Base-by-base conservation (phyloP, 2,113 vertebrate genomes). In the Mugil cephalus region DNA sequence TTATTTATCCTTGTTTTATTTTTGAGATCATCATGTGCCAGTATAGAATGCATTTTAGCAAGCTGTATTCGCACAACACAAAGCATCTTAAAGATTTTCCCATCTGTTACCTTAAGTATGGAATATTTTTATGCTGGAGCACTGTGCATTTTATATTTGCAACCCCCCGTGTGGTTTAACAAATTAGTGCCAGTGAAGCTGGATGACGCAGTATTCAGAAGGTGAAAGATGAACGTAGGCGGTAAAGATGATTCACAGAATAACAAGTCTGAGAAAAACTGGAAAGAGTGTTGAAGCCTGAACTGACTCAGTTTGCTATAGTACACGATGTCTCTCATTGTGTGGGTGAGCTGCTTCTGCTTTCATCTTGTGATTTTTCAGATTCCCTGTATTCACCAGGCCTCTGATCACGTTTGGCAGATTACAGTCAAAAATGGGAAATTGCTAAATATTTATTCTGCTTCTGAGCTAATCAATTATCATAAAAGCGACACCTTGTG, bases 211-310 rank as follows among this genome's bases (percentile, higher is more conserved):
- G 45, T 2, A 12, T 18, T 69, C 19, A 46, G 39, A 39, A 46
- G 59, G 74, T 47, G 35, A 63, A 34, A 30, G 46, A 75, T 61
- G 9, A 18, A 30, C 4, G 75, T 77, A 50, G 79, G 82, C 4
- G 47, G 67, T 13, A 18, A 69, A 64, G 54, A 65, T 74, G 59
- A 70, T 53, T 74, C 81, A 69, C 34, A 42, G 54, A 53, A 50
- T 19, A 75, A 74, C 50, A 52, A 65, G 64, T 63, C 47, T 77
- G 51, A 55, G 24, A 65, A 34, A 34, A 34, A 36, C 10, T n/a
- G 15, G 54, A 8, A 10, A 51, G 60, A 61, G 34, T 43, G 43
- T 8, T 10, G 54, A 40, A 34, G 48, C 30, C 42, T 47, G 19
- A 17, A 14, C 51, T 69, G 60, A n/a, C 5, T 55, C 54, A 24